Base-by-base conservation (phyloP, 2,797 vertebrate genomes). In the Oreonectes daqikongensis region DNA sequence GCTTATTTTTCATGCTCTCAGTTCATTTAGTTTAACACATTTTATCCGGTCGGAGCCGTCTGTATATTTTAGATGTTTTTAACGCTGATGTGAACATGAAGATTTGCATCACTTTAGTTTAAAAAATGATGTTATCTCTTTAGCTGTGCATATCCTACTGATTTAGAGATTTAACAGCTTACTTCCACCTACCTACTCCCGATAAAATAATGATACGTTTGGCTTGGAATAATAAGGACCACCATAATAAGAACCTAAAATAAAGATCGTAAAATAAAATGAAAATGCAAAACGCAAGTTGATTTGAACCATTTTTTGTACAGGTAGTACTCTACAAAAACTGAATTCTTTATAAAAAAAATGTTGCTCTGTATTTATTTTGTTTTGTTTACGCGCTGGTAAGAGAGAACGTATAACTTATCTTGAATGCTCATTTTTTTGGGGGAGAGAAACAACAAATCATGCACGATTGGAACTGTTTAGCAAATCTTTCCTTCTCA, bases 1-100 rank as follows among this genome's bases (percentile, higher is more conserved):
- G 66, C 67, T 70, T 80, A 73, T 77, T 87, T 90, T 86, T 88
- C 86, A 86, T 84, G 55, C 57, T 59, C 66, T 30, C 50, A 82
- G 63, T 63, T 72, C 40, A 69, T 79, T 68, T 55, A 64, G 59
- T 73, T 50, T 57, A 48, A 48, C 57, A 48, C 44, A 69, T 65
- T 72, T 61, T 73, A 68, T 78, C 70, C 60, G 64, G 64, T 69
- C 12, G 38, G 26, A 72, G 57, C 48, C 46, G 69, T 52, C 32
- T 72, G 40, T 44, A 17, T 46, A 28, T 44, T 60, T 57, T 26
- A 46, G 60, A 73, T 73, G 30, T 72, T 81, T 35, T 67, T 76
- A 65, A 50, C 5, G 26, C 18, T 69, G 55, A 72, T 55, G 35
- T 1, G 42, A 69, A 69, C 30, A 17, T n/a, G n/a, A n/a, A 52